A percentile compares a stretch with the other conserved stretches of the same genome.
These are phyloP conservation scores for Pteromalus puparum DNA, from an alignment of 1,140 invertebrate species.

Conservation along the genomic window DNA sequence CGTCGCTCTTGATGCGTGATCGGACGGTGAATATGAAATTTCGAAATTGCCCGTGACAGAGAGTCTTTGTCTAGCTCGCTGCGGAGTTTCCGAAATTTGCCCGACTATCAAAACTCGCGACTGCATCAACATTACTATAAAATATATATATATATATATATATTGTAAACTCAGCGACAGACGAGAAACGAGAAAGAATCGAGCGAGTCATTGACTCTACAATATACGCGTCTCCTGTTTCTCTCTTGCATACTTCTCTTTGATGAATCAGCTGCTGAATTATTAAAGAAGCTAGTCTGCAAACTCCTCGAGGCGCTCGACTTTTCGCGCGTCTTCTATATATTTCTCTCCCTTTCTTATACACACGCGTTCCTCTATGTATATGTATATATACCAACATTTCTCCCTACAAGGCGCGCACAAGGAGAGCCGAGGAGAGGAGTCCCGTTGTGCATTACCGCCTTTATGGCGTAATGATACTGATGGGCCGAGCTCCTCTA, in stretches of 20 bases:
- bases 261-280: slow-evolving; percentile 44
- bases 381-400: too few relatives aligned
- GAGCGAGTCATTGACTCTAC: background rate
- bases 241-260: slow-evolving; percentile 21
- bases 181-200: background rate
- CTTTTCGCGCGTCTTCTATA: slow-evolving; percentile 22
- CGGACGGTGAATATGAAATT: too few relatives aligned
- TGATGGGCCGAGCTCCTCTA: background rate
- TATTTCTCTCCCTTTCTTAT: background rate
- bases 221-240: background rate
- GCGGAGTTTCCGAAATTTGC: too few relatives aligned
- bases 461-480: slow-evolving; percentile 23
- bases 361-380: too few relatives aligned
- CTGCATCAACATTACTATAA: too few relatives aligned
- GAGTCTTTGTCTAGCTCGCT: too few relatives aligned
- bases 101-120: too few relatives aligned
- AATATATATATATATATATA: too few relatives aligned
- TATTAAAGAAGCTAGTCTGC: slow-evolving; percentile 20
- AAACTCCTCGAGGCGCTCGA: slow-evolving; percentile 34
- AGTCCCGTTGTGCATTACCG: background rate
- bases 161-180: too few relatives aligned
- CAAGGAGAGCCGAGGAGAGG: background rate
- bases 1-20: too few relatives aligned
- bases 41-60: too few relatives aligned
- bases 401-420: too few relatives aligned